A percentile compares a stretch with the other conserved stretches of the same genome.
Conservation (phyloP, 2,888 invertebrate species). For the Meiosimyza platycephala region DNA sequence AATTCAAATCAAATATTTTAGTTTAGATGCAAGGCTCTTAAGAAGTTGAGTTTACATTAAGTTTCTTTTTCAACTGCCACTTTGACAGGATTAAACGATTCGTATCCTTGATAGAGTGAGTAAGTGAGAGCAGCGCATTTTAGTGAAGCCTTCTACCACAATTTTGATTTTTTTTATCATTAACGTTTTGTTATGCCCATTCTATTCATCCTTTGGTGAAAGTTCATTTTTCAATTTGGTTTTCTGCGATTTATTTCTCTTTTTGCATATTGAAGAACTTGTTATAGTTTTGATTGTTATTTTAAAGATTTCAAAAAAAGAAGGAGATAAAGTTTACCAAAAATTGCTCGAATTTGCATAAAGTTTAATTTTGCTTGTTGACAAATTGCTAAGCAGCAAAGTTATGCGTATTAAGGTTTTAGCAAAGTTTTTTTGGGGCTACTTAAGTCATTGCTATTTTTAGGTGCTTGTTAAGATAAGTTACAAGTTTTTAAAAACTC, state of each 20-base stretch:
- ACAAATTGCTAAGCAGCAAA: background rate
- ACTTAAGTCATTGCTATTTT: conserved; percentile 9
- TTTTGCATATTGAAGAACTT: no score
- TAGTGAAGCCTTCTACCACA: no score
- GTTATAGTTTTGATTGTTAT: conserved; percentile 28
- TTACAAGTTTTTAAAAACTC: no score
- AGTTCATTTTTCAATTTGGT: no score
- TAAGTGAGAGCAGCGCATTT: no score
- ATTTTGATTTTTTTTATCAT: no score
- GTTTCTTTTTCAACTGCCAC: conserved; percentile 21
- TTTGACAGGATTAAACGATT: conserved; percentile 34
- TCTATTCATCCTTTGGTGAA: no score
- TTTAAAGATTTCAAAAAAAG: conserved; percentile 17
- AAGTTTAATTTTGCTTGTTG: background rate
- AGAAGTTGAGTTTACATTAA: conserved; percentile 11
- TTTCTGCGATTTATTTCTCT: no score
- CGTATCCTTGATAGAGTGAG: conserved; percentile 12
- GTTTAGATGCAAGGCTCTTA: background rate
- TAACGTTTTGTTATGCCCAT: no score
- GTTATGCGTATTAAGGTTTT: conserved; percentile 2
- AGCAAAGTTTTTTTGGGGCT: background rate
- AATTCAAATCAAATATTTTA: conserved; percentile 33
- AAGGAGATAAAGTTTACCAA: no score
- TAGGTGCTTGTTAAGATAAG: no score
- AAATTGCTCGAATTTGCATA: no score